Conservation (phyloP, 1,140 invertebrate genomes). For the Drosophila funebris region DNA sequence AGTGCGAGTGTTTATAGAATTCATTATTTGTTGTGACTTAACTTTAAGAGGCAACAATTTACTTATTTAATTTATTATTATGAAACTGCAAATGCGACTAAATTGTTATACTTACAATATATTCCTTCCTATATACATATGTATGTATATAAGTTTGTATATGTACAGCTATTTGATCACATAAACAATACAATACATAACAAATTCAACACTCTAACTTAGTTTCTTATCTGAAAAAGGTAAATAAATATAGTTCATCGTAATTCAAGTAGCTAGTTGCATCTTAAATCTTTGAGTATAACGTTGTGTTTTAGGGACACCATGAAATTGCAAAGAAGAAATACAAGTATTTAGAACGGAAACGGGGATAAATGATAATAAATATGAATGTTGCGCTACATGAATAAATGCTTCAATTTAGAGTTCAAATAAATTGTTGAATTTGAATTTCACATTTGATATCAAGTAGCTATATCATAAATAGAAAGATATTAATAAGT, state of each 20-base stretch:
- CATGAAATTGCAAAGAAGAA: neutral
- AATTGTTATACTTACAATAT: conserved; percentile 3
- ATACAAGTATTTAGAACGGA: neutral
- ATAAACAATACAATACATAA: neutral
- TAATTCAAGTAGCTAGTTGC: conserved; percentile 9
- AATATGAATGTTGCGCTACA: no score
- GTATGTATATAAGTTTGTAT: neutral
- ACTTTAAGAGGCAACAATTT: conserved; percentile 5
- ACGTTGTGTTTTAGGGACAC: neutral
- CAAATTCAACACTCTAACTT: neutral
- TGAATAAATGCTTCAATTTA: no score
- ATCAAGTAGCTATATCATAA: no score
- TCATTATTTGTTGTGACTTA: conserved; percentile 22
- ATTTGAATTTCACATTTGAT: no score
- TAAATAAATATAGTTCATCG: neutral
- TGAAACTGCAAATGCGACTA: conserved; percentile 7
- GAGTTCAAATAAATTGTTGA: no score
- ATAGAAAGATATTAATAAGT: no score
- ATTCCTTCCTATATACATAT: conserved; percentile 1
- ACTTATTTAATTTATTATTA: conserved; percentile 2
- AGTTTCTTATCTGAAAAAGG: neutral
- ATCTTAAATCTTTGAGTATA: neutral
- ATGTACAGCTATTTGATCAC: conserved; percentile 1
- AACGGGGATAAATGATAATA: no score
- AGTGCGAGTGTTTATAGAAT: conserved; percentile 3